phyloP scores from a whole-genome alignment of 2,113 vertebrate species.

The Eudorcas thomsonii region DNA sequence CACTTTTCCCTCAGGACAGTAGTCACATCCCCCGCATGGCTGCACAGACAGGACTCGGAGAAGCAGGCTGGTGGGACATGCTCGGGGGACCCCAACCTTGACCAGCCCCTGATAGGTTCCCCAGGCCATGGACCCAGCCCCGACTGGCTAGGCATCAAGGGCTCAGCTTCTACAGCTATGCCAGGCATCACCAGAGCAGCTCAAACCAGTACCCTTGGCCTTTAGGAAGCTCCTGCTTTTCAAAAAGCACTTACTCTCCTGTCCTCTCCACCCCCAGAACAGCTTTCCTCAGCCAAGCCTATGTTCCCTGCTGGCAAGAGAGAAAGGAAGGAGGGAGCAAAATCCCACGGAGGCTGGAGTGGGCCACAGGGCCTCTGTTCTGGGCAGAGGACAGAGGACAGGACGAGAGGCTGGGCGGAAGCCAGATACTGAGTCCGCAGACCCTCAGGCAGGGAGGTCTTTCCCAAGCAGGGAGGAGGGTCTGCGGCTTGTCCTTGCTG shows the following conservation, averaged over 20 bases:
- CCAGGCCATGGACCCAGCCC: fast-evolving
- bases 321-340: background rate
- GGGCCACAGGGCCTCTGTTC: background rate
- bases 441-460: fast-evolving
- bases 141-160: background rate
- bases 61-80: background rate
- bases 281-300: background rate
- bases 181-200: background rate
- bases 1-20: background rate
- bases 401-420: background rate
- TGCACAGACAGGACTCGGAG: background rate
- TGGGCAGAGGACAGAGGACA: background rate
- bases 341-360: background rate
- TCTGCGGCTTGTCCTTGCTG: background rate
- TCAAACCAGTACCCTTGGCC: background rate
- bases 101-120: background rate
- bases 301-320: background rate
- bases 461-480: background rate
- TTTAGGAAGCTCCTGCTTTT: background rate
- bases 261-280: background rate
- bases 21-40: fast-evolving
- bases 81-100: background rate
- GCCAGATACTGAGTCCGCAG: background rate
- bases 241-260: background rate
- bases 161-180: background rate